phyloP scores from a whole-genome alignment of 2,888 invertebrate species.

The Halictus ligatus region DNA sequence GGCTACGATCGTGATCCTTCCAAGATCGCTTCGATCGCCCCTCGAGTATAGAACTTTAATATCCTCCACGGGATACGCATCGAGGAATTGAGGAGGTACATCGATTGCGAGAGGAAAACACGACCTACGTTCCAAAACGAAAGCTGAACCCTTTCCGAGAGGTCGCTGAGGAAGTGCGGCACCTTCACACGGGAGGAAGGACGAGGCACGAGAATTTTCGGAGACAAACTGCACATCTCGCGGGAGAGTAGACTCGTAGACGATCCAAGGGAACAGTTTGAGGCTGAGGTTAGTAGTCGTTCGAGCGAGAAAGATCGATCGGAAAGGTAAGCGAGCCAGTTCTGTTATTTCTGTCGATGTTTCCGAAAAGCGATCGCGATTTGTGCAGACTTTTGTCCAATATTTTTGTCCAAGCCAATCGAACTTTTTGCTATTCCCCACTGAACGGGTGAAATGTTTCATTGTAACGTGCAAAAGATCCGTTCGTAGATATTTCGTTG shows the following conservation, averaged over 20 bases:
- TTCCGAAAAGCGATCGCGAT: neutral
- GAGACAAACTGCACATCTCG: neutral
- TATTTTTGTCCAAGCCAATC: neutral
- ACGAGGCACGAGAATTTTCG: neutral
- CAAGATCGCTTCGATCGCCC: neutral
- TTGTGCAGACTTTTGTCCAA: neutral
- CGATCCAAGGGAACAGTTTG: neutral
- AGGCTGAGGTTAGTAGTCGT: neutral
- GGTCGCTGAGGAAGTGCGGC: neutral
- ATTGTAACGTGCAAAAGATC: conserved; percentile 31
- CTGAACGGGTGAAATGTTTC: conserved; percentile 8
- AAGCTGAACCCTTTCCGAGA: neutral
- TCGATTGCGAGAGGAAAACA: neutral
- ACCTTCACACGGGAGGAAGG: neutral
- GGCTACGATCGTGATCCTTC: neutral
- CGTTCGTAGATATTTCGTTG: conserved; percentile 38
- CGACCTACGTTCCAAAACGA: neutral
- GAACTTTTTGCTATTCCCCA: conserved; percentile 11
- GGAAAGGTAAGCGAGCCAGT: neutral
- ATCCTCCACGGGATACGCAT: neutral
- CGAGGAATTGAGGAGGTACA: neutral
- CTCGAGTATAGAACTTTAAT: neutral
- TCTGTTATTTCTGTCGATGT: neutral
- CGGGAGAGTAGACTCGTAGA: neutral
- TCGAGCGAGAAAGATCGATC: neutral